phyloP scores from a whole-genome alignment of 1,140 invertebrate genomes.

The Elymnias hypermnestra region DNA sequence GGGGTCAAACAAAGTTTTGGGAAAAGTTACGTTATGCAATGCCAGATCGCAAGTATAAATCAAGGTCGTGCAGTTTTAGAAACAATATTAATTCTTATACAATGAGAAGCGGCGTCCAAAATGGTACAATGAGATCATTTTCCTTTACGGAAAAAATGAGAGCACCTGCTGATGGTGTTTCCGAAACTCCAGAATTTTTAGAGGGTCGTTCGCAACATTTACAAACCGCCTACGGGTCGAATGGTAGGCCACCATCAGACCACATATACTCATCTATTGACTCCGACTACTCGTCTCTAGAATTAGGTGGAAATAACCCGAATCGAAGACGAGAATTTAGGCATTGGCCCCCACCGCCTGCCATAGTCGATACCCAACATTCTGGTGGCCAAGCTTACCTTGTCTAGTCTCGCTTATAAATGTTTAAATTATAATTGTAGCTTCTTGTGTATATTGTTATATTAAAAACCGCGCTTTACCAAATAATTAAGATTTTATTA shows the following conservation, averaged over 20 bases:
- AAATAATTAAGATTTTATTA: constrained; percentile 70
- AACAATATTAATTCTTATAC: constrained; percentile 87
- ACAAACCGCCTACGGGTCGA: constrained; percentile 54
- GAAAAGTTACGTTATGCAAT: constrained; percentile 92
- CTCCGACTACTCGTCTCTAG: constrained; percentile 83
- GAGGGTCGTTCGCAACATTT: constrained; percentile 53
- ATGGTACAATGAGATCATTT: constrained; percentile 73
- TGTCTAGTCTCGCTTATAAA: constrained; percentile 66
- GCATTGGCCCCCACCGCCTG: constrained; percentile 63
- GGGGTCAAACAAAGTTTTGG: constrained; percentile 95
- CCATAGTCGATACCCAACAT: constrained; percentile 61
- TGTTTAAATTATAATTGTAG: constrained; percentile 51
- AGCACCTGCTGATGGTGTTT: constrained; percentile 46
- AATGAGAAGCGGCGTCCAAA: constrained; percentile 78
- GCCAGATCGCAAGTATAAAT: constrained; percentile 78
- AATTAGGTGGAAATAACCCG: constrained; percentile 59
- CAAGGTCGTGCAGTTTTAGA: constrained; percentile 76
- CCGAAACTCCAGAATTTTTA: constrained; percentile 47
- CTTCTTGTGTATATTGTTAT: constrained; percentile 70
- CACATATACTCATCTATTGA: constrained; percentile 93
- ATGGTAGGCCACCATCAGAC: constrained; percentile 84
- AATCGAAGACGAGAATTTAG: constrained; percentile 61
- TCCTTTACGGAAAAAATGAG: constrained; percentile 66
- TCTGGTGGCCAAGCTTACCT: constrained; percentile 69
- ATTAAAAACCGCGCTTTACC: constrained; percentile 65